A percentile compares a stretch with the other conserved stretches of the same genome.
phyloP scores from a whole-genome alignment of 2,888 invertebrate genomes.

The Auanema sp. region DNA sequence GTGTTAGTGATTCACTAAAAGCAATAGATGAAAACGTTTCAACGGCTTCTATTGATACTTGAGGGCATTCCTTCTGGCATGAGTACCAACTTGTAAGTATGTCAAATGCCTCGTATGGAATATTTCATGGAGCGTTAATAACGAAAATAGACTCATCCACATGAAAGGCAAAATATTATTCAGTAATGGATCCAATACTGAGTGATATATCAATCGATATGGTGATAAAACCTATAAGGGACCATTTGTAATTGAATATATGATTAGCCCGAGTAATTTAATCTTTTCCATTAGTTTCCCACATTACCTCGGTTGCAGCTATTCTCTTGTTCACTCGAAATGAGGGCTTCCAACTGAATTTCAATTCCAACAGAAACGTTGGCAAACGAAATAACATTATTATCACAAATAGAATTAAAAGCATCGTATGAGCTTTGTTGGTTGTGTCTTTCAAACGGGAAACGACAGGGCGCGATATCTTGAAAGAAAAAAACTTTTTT shows the following conservation, averaged over 20 bases:
- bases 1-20: slow-evolving; percentile 44
- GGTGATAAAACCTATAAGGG: slow-evolving; percentile 53
- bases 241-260: background rate
- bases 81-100: slow-evolving; percentile 40
- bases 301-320: slow-evolving; percentile 53
- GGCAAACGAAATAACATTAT: slow-evolving; percentile 56
- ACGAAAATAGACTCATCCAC: slow-evolving; percentile 58
- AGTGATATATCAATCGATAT: slow-evolving; percentile 61
- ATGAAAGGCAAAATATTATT: slow-evolving; percentile 58
- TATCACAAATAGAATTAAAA: slow-evolving; percentile 45
- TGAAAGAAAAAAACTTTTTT: slow-evolving; percentile 20
- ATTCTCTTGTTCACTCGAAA: slow-evolving; percentile 46
- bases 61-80: slow-evolving; percentile 28
- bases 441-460: slow-evolving; percentile 59
- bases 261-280: slow-evolving; percentile 7
- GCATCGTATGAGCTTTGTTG: slow-evolving; percentile 49
- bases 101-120: slow-evolving; percentile 51
- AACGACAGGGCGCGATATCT: slow-evolving; percentile 62
- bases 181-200: slow-evolving; percentile 59
- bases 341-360: slow-evolving; percentile 49
- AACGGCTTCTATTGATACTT: slow-evolving; percentile 25
- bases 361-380: slow-evolving; percentile 56
- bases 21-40: background rate
- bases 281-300: slow-evolving; percentile 6
- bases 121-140: slow-evolving; percentile 59